Conservation (phyloP, 2,113 vertebrate genomes). For the Ammodytes marinus region DNA sequence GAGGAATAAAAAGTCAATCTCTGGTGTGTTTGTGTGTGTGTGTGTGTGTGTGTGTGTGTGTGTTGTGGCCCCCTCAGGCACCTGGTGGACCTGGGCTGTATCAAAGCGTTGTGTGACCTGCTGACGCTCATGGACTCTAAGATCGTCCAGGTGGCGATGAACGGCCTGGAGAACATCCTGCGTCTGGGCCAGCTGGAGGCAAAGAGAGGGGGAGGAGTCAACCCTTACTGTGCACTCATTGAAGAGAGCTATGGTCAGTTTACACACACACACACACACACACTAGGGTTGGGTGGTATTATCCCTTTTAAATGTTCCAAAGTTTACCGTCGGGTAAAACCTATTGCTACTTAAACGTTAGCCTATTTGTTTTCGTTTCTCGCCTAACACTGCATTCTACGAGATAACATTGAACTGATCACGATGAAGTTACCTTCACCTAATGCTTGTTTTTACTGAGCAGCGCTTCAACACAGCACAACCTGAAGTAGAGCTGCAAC, state of each 20-base stretch:
- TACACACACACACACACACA: background rate
- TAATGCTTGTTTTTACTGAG: no score
- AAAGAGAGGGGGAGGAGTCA: constrained; percentile 94
- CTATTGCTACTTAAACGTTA: background rate
- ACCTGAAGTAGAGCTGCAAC: no score
- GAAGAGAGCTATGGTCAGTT: constrained; percentile 96
- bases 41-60: no score
- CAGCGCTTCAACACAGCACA: no score
- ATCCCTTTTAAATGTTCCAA: no score
- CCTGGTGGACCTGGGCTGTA: constrained; percentile 95
- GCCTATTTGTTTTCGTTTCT: no score
- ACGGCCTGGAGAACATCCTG: constrained; percentile 96
- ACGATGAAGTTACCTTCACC: no score
- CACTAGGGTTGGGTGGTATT: no score
- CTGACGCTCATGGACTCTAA: constrained; percentile 99
- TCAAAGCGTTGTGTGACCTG: constrained; percentile 97
- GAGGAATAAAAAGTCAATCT: background rate
- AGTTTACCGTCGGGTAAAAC: background rate
- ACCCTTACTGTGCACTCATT: constrained; percentile 96
- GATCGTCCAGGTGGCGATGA: constrained; percentile 97
- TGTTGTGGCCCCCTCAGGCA: constrained; percentile 85
- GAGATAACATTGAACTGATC: no score
- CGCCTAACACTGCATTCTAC: no score
- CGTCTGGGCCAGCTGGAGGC: constrained; percentile 96
- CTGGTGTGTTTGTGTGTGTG: background rate